phyloP scores from a whole-genome alignment of 2,113 vertebrate genomes.

The Sphaerodactylus townsendi region DNA sequence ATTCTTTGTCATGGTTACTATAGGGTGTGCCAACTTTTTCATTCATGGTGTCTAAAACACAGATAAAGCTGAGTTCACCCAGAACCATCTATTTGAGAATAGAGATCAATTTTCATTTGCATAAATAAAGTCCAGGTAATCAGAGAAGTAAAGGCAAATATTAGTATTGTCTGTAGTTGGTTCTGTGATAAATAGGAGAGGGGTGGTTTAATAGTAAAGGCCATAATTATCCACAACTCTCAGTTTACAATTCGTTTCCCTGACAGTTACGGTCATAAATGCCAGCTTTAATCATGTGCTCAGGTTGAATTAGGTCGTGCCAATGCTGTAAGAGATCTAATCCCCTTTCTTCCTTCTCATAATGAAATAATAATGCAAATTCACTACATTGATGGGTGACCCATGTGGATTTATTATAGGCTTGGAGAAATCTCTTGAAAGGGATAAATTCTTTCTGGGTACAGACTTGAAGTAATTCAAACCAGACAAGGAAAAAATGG shows the following conservation, averaged over 20 bases:
- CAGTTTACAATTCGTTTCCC: conserved; percentile 79
- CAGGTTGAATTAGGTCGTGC: conserved; percentile 73
- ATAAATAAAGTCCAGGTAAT: conserved; percentile 69
- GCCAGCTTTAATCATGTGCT: conserved; percentile 80
- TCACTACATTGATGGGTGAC: conserved; percentile 75
- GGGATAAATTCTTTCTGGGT: conserved; percentile 78
- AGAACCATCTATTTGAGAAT: conserved; percentile 57
- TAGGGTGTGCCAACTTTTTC: neutral
- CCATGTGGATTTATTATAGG: conserved; percentile 79
- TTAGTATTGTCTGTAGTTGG: conserved; percentile 68
- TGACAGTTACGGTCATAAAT: conserved; percentile 81
- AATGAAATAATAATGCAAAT: conserved; percentile 86
- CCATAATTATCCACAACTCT: conserved; percentile 77
- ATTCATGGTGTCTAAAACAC: conserved; percentile 25
- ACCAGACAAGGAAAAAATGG: conserved; percentile 75
- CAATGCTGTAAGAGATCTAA: conserved; percentile 76
- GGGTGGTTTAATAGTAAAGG: conserved; percentile 70
- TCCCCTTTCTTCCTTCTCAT: conserved; percentile 75
- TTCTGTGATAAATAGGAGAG: conserved; percentile 73
- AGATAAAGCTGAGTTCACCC: conserved; percentile 51
- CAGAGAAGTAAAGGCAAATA: conserved; percentile 65
- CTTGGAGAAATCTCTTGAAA: conserved; percentile 78
- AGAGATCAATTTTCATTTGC: conserved; percentile 70
- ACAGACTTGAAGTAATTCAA: conserved; percentile 77
- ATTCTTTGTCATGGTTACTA: conserved; percentile 26